phyloP scores from a whole-genome alignment of 2,888 invertebrate species.

The Notodonta ziczac region DNA sequence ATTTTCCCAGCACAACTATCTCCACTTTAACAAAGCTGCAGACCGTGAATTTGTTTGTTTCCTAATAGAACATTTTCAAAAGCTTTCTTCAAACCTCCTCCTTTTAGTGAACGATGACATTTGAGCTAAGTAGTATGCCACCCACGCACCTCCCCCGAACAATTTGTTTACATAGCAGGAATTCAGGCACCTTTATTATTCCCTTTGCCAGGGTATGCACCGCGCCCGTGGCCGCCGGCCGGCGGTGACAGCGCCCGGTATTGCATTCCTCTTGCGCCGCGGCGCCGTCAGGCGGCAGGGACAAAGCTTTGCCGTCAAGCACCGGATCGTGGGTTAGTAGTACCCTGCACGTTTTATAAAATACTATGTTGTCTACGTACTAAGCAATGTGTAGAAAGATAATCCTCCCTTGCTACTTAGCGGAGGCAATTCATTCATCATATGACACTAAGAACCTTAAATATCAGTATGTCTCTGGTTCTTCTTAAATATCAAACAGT shows the following conservation, averaged over 20 bases:
- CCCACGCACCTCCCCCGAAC: neutral
- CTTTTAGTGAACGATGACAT: neutral
- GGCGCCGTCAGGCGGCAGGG: neutral
- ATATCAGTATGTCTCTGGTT: no score
- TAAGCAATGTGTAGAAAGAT: neutral
- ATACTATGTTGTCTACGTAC: neutral
- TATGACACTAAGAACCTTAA: no score
- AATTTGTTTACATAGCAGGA: neutral
- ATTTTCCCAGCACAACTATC: no score
- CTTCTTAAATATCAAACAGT: no score
- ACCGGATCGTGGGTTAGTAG: neutral
- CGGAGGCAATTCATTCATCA: no score
- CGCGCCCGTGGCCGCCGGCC: conserved; percentile 2
- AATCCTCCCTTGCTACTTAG: no score
- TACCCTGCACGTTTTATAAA: neutral
- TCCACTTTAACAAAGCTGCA: no score
- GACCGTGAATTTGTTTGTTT: no score
- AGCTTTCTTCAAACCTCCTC: no score
- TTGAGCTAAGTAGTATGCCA: neutral
- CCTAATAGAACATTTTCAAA: no score
- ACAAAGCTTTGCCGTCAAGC: neutral
- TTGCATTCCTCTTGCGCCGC: conserved; percentile 1
- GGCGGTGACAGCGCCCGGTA: neutral
- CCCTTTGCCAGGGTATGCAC: neutral
- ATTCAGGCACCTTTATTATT: conserved; percentile 1